phyloP scores from a whole-genome alignment of 2,797 vertebrate species.

The Urocyon cinereoargenteus region DNA sequence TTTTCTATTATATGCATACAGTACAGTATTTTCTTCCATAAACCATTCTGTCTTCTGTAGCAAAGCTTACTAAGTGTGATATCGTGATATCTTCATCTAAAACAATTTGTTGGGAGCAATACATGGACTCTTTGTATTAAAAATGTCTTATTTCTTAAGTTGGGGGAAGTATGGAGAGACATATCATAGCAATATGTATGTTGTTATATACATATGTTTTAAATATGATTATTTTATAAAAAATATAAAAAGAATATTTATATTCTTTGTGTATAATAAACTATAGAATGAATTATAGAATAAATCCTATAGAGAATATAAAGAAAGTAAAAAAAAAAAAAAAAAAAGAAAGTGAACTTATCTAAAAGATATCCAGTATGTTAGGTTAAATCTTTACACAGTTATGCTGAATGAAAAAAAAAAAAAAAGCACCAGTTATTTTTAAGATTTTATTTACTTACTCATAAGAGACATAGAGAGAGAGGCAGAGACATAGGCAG shows the following conservation, averaged over 20 bases:
- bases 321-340: background rate
- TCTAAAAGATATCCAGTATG: background rate
- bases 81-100: background rate
- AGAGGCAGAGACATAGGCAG: too few species aligned
- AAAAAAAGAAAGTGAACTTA: constrained; percentile 28
- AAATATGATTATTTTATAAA: constrained; percentile 41
- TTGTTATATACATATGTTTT: background rate
- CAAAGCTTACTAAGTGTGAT: constrained; percentile 53
- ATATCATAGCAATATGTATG: background rate
- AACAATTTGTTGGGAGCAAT: background rate
- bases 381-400: constrained; percentile 45
- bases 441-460: too few species aligned
- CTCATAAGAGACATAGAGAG: too few species aligned
- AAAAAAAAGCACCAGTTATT: background rate
- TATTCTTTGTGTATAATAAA: background rate
- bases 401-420: constrained; percentile 6
- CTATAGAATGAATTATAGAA: background rate
- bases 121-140: background rate
- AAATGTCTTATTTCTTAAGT: constrained; percentile 30
- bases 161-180: background rate
- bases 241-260: background rate
- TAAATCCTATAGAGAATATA: background rate
- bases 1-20: background rate
- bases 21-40: background rate
- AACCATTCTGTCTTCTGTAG: background rate